Percentiles rank a stretch among this genome's conserved stretches.
phyloP scores from a whole-genome alignment of 2,888 invertebrate species.

The Phlogophora meticulosa region DNA sequence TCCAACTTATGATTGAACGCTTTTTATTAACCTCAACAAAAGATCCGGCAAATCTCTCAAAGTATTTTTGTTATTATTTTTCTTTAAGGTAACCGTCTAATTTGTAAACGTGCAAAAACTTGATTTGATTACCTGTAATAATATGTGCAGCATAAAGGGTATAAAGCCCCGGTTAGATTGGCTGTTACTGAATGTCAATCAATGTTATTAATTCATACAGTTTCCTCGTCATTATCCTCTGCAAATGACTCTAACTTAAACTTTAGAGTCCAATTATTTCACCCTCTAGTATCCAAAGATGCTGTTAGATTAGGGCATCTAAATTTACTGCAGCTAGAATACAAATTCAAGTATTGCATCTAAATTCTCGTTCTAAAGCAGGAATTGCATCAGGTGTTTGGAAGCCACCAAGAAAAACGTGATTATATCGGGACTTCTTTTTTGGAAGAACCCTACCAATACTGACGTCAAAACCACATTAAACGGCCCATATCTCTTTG shows the following conservation, averaged over 20 bases:
- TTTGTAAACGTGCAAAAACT: slow-evolving; percentile 48
- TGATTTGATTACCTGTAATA: slow-evolving; percentile 57
- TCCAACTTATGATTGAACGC: slow-evolving; percentile 31
- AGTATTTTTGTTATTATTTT: slow-evolving; percentile 31
- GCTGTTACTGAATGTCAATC: slow-evolving; percentile 39
- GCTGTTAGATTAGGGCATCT: background rate
- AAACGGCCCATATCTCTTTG: background rate
- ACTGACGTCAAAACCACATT: background rate
- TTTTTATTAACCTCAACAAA: slow-evolving; percentile 9
- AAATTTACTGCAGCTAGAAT: background rate
- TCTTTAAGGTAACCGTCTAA: slow-evolving; percentile 19
- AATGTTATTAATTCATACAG: slow-evolving; percentile 14
- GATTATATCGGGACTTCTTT: too few relatives aligned
- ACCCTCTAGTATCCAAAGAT: background rate
- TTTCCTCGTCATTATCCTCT: slow-evolving; percentile 31
- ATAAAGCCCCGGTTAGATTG: slow-evolving; percentile 10
- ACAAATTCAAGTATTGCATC: background rate
- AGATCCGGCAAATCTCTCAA: slow-evolving; percentile 2
- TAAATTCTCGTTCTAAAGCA: too few relatives aligned
- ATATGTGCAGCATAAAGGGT: slow-evolving; percentile 36
- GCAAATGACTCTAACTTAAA: background rate
- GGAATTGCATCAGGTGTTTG: background rate
- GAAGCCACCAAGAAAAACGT: too few relatives aligned
- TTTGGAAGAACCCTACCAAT: too few relatives aligned
- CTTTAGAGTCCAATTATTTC: background rate